A percentile compares a stretch with the other conserved stretches of the same genome.
Conservation (phyloP, 2,888 invertebrate species). For the Boloria selene region DNA sequence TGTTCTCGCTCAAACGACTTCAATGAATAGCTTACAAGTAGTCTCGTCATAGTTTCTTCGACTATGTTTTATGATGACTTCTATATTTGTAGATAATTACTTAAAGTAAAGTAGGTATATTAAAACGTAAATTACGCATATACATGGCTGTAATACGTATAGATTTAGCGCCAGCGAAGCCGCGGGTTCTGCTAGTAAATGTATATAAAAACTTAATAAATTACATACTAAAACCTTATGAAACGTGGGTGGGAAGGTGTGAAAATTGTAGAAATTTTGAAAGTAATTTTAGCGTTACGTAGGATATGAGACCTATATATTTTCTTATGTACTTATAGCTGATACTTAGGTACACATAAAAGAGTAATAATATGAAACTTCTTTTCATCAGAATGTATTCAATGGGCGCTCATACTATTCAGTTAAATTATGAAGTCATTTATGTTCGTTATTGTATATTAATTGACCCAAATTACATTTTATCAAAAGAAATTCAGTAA, state of each 20-base stretch:
- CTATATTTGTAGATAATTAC: too few species aligned
- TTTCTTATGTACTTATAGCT: background rate
- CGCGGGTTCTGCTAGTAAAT: too few species aligned
- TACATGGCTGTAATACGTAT: too few species aligned
- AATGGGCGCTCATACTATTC: background rate
- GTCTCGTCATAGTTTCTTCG: background rate
- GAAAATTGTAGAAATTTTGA: too few species aligned
- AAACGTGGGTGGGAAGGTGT: too few species aligned
- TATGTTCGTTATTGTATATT: background rate
- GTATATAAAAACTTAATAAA: too few species aligned
- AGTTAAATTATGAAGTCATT: slow-evolving; percentile 19
- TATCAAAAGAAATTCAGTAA: background rate
- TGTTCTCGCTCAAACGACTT: background rate
- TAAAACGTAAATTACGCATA: too few species aligned
- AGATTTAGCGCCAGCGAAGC: too few species aligned
- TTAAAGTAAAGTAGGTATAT: too few species aligned
- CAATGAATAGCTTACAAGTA: background rate
- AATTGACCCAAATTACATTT: slow-evolving; percentile 1
- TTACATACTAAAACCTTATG: too few species aligned
- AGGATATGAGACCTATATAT: too few species aligned
- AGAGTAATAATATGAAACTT: slow-evolving; percentile 1
- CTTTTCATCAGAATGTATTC: slow-evolving; percentile 10
- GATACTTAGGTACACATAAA: background rate
- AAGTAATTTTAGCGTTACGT: too few species aligned
- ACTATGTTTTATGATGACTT: background rate